phyloP scores from a whole-genome alignment of 2,888 invertebrate species.

The Hanleya hanleyi region DNA sequence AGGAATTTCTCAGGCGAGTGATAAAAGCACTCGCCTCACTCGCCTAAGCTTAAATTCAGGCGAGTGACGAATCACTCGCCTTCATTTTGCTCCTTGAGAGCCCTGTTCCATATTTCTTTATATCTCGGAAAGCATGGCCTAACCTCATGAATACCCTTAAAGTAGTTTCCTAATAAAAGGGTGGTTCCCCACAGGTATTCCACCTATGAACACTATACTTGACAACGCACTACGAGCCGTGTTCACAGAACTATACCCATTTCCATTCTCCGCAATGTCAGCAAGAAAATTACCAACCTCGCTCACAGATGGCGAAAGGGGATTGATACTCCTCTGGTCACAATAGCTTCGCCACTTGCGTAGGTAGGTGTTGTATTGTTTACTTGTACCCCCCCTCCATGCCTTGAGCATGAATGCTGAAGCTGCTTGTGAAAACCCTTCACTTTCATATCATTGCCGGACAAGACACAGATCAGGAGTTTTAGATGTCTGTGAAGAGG shows the following conservation, averaged over 20 bases:
- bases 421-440: neutral
- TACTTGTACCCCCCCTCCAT: neutral
- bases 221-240: slow-evolving; percentile 1
- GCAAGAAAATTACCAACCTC: neutral
- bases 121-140: neutral
- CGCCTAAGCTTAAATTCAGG: no score
- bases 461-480: neutral
- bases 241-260: slow-evolving; percentile 1
- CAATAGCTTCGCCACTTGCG: neutral
- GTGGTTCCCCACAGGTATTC: neutral
- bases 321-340: neutral
- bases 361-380: neutral
- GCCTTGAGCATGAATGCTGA: neutral
- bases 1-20: no score
- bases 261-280: neutral
- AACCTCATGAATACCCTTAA: neutral
- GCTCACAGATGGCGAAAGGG: neutral
- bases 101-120: neutral
- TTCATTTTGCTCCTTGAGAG: no score
- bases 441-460: neutral
- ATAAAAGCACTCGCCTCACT: no score
- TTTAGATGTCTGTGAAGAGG: neutral
- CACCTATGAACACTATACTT: neutral
- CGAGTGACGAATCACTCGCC: no score
- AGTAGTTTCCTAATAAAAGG: neutral